phyloP scores from a whole-genome alignment of 2,888 invertebrate genomes.

The Argynnis bischoffii region DNA sequence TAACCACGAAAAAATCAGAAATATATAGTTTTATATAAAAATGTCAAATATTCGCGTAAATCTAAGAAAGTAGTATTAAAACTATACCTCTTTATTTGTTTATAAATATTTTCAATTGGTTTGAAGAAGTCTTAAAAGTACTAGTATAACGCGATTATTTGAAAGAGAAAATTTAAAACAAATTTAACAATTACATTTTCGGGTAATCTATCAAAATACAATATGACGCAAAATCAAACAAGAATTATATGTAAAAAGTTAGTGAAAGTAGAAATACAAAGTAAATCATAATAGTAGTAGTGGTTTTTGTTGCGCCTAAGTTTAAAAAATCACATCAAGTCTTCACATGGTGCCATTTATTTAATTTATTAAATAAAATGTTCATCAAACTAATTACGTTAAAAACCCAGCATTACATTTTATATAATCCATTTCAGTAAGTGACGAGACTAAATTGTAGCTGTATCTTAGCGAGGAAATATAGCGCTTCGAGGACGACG shows the following conservation, averaged over 20 bases:
- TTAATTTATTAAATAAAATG: too few species aligned
- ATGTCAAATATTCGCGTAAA: too few species aligned
- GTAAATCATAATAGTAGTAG: too few species aligned
- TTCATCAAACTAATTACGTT: background rate
- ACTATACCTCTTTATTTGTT: slow-evolving; percentile 18
- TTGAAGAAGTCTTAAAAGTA: slow-evolving; percentile 29
- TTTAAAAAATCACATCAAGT: too few species aligned
- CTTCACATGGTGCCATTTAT: too few species aligned
- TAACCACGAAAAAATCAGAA: too few species aligned
- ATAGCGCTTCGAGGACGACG: slow-evolving; percentile 46
- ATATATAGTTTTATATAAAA: background rate
- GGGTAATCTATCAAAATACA: too few species aligned
- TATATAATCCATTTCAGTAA: slow-evolving; percentile 24
- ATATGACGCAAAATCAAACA: too few species aligned
- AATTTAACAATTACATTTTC: background rate
- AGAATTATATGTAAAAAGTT: too few species aligned
- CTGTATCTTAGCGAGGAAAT: slow-evolving; percentile 20
- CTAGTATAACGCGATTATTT: slow-evolving; percentile 11
- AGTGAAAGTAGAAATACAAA: too few species aligned
- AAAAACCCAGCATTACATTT: slow-evolving; percentile 10
- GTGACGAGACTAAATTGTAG: slow-evolving; percentile 19
- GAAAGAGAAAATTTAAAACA: slow-evolving; percentile 1
- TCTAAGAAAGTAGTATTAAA: background rate
- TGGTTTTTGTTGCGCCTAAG: too few species aligned
- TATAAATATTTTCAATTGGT: slow-evolving; percentile 25